Base-by-base conservation (phyloP, 1,140 invertebrate genomes). In the Coptotermes formosanus region DNA sequence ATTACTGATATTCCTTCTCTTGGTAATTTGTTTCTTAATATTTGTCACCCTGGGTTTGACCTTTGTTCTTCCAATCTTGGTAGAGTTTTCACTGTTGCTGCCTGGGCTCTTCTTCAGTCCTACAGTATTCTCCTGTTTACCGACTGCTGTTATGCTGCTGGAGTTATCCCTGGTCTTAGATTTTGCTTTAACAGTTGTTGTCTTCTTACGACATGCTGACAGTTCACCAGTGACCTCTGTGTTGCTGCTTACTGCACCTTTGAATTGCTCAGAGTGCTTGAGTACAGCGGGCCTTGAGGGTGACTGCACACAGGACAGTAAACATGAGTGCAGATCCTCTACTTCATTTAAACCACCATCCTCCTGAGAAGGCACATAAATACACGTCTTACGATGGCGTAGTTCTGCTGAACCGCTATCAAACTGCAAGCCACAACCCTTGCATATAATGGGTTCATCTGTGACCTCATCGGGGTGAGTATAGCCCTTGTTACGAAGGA, bases 351-450 rank as follows among this genome's bases (percentile, higher is more conserved):
- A 69, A 69, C 64, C 64, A 69, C 6, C 64, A n/a, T 69, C 64
- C n/a, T 69, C 64, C n/a, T 30, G 23, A n/a, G 23, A 25, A 30
- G 23, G 82, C 3, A 52, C 82, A 83, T 83, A 83, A 44, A 52
- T 83, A 32, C 82, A 83, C 7, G 43, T 83, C 82, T 83, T 83
- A 21, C 82, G 82, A 83, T 83, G 82, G 23, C 82, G 82, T n/a
- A 45, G 9, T 11, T 52, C 43, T 45, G 82, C 82, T 43, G 82
- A 44, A 83, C 48, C 43, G n/a, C 19, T 83, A 52, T 52, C 48
- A 83, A 83, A 83, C 32, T 83, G 43, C 23, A 52, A 45, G 25
- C 82, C 82, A 43, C 82, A 83, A 32, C 82, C 82, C 23, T 44
- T n/a, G 82, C 82, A 83, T 4, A 83, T 83, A 16, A 83, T 32